phyloP scores from a whole-genome alignment of 2,113 vertebrate species.

The Elaphurus davidianus region DNA sequence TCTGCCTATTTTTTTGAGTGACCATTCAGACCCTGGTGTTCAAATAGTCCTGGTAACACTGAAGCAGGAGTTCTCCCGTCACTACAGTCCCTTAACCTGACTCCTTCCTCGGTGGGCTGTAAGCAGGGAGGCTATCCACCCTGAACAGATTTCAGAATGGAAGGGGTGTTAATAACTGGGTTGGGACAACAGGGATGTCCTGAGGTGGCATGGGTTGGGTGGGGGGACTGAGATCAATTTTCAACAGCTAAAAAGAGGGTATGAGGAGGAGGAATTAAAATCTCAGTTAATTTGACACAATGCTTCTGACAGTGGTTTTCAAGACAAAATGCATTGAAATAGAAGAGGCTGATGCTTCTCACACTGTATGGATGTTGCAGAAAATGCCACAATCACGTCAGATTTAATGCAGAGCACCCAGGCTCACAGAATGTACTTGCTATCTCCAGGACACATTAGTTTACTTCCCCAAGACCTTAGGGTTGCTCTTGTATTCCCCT shows the following conservation, averaged over 20 bases:
- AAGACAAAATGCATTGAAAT: background rate
- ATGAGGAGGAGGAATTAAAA: background rate
- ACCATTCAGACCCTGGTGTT: background rate
- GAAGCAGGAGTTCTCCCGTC: background rate
- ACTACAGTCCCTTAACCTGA: background rate
- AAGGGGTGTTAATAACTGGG: background rate
- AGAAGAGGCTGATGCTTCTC: background rate
- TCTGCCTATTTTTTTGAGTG: background rate
- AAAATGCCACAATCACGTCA: background rate
- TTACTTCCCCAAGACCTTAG: background rate
- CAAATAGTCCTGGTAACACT: too few species aligned
- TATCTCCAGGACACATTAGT: background rate
- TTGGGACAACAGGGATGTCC: background rate
- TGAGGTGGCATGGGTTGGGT: rapidly evolving
- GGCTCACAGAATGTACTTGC: background rate
- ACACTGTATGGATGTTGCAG: background rate
- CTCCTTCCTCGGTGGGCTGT: background rate
- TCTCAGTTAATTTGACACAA: background rate
- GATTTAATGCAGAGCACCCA: background rate
- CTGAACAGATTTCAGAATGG: background rate
- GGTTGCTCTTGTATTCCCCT: background rate
- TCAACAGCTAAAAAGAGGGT: background rate
- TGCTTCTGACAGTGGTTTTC: background rate
- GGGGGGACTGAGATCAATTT: background rate
- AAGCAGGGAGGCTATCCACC: background rate